These are phyloP conservation scores for Aptenodytes forsteri DNA, from an alignment of 2,113 vertebrate species.

Conservation along the genomic window DNA sequence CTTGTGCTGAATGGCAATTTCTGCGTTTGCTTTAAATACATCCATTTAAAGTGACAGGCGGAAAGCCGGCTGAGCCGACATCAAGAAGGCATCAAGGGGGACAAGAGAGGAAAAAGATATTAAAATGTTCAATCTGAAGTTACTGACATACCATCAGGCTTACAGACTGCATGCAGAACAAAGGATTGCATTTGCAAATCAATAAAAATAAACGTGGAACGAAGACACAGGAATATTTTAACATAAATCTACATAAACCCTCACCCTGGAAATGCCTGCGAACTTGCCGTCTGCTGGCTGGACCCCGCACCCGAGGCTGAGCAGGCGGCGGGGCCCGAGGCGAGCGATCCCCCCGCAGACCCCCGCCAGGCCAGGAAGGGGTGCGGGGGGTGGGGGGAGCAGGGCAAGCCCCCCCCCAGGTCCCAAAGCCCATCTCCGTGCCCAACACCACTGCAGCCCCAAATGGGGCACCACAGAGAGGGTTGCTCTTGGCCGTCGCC, in stretches of 20 bases:
- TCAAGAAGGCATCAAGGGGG: not conserved
- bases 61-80: not conserved
- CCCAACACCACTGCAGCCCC: rapidly evolving
- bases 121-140: not conserved
- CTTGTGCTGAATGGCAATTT: not conserved
- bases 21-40: not conserved
- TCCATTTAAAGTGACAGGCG: not conserved
- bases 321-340: not conserved
- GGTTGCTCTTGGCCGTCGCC: rapidly evolving
- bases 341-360: rapidly evolving
- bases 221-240: conserved; percentile 62
- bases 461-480: not conserved
- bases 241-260: conserved; percentile 65
- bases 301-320: rapidly evolving
- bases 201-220: conserved; percentile 74
- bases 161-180: conserved; percentile 47
- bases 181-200: conserved; percentile 75
- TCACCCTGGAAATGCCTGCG: not conserved
- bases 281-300: not conserved
- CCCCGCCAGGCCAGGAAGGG: not conserved
- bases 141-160: conserved; percentile 38
- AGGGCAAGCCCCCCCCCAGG: too few relatives aligned
- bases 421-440: not conserved
- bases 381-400: not conserved
- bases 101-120: not conserved